Evolutionary conservation across 2,113 vertebrate species (phyloP), one percentile per base, ranked within the genome.

Genomic region (Tenrec ecaudatus): DNA sequence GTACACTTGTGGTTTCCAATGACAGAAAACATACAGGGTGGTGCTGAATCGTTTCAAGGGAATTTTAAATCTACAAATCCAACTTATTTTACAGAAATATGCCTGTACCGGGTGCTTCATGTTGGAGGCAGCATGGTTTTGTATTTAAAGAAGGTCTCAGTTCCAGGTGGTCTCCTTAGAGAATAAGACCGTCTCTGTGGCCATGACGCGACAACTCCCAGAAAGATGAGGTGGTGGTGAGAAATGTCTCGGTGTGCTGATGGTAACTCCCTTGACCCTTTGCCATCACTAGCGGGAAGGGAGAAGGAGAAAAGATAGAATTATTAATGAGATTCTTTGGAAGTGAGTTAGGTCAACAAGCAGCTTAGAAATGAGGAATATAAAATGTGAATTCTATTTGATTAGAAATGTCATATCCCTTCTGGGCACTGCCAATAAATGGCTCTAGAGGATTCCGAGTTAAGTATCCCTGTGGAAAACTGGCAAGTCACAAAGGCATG

Each of bases 131-230:
- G 98, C 95, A 98, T 98, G 95, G 99, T 98, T 97, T 99, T 98
- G 88, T 98, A 98, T 0, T 98, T 98, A 96, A 99, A 99, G 96
- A 99, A 98, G 0, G 98, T 97, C 80, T 99, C 98, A 4, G 98
- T 98, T 47, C 98, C 97, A 1, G 98, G 98, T 76, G 96, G 98
- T 98, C 93, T 99, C 99, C 93, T 99, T 99, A 66, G 98, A 98
- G 93, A 98, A 98, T 96, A 99, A 99, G 0, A 98, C 97, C 0
- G 98, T 98, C 90, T 99, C 98, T 0, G 98, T 95, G 10, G 97
- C 97, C 87, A 98, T 97, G 92, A 99, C 96, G 84, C 97, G 98
- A 94, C 98, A 99, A 95, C 95, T 98, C 96, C 99, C 98, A 40
- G 98, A 98, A 71, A 99, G 98, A 97, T 98, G 99, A 0, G 98